Evolutionary conservation across 1,140 invertebrate species (phyloP), one percentile per base, ranked within the genome.

Genomic region (Orchestia grillus): DNA sequence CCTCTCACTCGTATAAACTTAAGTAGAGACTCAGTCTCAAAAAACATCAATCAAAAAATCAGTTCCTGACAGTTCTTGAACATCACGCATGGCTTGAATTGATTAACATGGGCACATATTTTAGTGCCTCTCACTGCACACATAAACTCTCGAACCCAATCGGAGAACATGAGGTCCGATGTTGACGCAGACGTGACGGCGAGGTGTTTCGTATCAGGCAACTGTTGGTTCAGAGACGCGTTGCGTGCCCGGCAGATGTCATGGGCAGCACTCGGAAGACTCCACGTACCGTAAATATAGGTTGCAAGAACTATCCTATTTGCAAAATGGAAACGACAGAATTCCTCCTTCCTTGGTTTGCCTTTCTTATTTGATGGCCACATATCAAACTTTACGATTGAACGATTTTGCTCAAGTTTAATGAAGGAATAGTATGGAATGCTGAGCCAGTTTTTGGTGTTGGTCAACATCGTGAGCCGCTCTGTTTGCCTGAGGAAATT

Each of bases 361-460:
- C 88, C 44, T 91, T 91, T 91, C 88, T 44, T 91, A 91, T 91
- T 91, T 91, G 88, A 44, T 91, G 88, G 41, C 44, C 44, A 91
- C 88, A 91, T 91, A 91, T 91, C 88, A 91, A 91, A 91, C 88
- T 42, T 91, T 91, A 91, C 88, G 88, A 91, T 16, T 91, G 28
- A 91, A 41, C 44, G 88, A 91, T 91, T 91, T 44, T 44, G 41
- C 15, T 41, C 28, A 77, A 36, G 11, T 77, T 77, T 23, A 77
- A 23, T 36, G 28, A 77, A 36, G 28, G 36, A 77, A 23, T 23
- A 36, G 62, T 3, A 23, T 15, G 62, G 62, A 77, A 23, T 77
- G 28, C 36, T 77, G 62, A 77, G 62, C 62, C 62, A 77, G 36
- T 77, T 77, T 77, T 23, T 77, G 47, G 62, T 77, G 62, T 77